phyloP scores from a whole-genome alignment of 2,797 vertebrate genomes.

The Coregonus suidteri region DNA sequence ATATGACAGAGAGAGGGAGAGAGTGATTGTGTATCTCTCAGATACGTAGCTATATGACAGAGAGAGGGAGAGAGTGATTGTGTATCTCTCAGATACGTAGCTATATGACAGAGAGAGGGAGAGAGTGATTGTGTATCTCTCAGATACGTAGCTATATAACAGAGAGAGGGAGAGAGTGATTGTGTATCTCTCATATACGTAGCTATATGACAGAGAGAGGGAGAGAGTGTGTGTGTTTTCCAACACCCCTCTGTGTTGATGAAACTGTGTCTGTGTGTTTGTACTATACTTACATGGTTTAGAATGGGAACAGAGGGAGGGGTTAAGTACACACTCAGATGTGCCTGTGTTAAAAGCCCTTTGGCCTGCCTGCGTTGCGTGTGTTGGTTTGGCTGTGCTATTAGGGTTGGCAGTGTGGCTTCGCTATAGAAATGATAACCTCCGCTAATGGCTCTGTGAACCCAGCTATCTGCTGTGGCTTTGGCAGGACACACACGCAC shows the following conservation, averaged over 20 bases:
- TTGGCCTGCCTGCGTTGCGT: constrained; percentile 55
- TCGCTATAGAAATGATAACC: constrained; percentile 59
- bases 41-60: too few relatives aligned
- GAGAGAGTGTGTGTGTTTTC: not conserved
- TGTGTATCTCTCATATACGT: not conserved
- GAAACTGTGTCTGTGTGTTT: constrained; percentile 4
- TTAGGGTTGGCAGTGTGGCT: constrained; percentile 62
- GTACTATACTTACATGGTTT: not conserved
- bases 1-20: too few relatives aligned
- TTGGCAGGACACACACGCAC: constrained; percentile 39
- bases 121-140: too few relatives aligned
- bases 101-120: too few relatives aligned
- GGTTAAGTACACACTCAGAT: not conserved
- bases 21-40: too few relatives aligned
- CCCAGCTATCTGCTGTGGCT: constrained; percentile 49
- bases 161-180: not conserved
- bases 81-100: too few relatives aligned
- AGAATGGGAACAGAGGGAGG: not conserved
- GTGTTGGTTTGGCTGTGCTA: constrained; percentile 45
- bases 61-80: too few relatives aligned
- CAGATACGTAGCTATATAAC: too few relatives aligned
- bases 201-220: not conserved
- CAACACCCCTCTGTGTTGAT: not conserved
- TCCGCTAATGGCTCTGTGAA: constrained; percentile 58
- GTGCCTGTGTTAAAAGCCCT: not conserved